A percentile compares a stretch with the other conserved stretches of the same genome.
phyloP scores from a whole-genome alignment of 2,888 invertebrate species.

The Lymantria dispar region DNA sequence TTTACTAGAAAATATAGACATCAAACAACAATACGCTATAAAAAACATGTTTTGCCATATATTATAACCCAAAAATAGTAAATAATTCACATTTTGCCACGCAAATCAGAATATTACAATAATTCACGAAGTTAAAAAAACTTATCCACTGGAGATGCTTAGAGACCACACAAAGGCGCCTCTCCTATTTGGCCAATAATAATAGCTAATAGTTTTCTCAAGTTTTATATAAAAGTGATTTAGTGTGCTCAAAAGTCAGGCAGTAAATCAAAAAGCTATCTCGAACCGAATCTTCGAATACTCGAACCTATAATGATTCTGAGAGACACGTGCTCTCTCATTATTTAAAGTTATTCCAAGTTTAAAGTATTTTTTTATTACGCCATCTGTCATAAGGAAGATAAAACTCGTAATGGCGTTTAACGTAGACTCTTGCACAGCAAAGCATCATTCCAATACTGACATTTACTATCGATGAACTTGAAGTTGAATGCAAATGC shows the following conservation, averaged over 20 bases:
- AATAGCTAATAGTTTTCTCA: constrained; percentile 80
- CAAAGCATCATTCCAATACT: constrained; percentile 49
- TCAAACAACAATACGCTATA: constrained; percentile 32
- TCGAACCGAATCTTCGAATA: constrained; percentile 56
- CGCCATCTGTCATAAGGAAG: constrained; percentile 75
- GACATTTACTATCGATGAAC: constrained; percentile 73
- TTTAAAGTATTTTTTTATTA: constrained; percentile 79
- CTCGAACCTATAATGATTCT: constrained; percentile 57
- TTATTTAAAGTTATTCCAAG: constrained; percentile 69
- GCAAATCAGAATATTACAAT: constrained; percentile 61
- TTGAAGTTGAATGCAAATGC: constrained; percentile 64
- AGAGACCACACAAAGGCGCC: constrained; percentile 58
- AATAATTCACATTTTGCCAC: constrained; percentile 59
- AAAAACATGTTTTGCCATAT: constrained; percentile 37
- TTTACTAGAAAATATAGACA: constrained; percentile 40
- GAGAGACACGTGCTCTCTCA: constrained; percentile 74
- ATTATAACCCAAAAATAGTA: constrained; percentile 40
- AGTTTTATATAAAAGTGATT: constrained; percentile 78
- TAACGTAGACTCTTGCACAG: constrained; percentile 54
- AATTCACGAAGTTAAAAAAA: constrained; percentile 57
- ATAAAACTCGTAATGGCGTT: constrained; percentile 69
- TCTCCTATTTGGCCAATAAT: constrained; percentile 71
- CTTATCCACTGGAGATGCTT: constrained; percentile 40
- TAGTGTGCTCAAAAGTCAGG: constrained; percentile 74
- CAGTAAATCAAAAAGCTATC: constrained; percentile 75